phyloP scores from a whole-genome alignment of 1,140 invertebrate species.

The Fopius arisanus region DNA sequence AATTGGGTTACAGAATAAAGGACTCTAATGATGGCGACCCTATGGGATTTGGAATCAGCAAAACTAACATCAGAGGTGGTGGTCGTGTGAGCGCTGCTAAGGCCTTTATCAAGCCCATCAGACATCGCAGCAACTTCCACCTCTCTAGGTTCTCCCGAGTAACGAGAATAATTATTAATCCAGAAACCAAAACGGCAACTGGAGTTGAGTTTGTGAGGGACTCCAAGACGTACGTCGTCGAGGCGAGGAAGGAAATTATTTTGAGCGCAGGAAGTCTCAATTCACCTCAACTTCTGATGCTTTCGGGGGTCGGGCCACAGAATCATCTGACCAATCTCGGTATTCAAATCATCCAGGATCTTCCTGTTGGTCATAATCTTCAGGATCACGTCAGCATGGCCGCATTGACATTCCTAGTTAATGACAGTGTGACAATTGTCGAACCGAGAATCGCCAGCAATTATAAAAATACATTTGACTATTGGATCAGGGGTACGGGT shows the following conservation, averaged over 20 bases:
- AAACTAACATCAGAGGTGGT: conserved; percentile 75
- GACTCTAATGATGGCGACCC: conserved; percentile 70
- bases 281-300: conserved; percentile 70
- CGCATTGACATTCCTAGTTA: conserved; percentile 74
- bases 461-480: conserved; percentile 67
- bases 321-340: conserved; percentile 62
- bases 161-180: conserved; percentile 74
- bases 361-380: conserved; percentile 82
- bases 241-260: conserved; percentile 68
- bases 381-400: conserved; percentile 80
- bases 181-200: conserved; percentile 66
- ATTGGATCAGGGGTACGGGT: conserved; percentile 68
- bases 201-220: conserved; percentile 75
- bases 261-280: conserved; percentile 68
- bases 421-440: conserved; percentile 69
- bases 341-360: conserved; percentile 69
- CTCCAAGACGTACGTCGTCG: conserved; percentile 59
- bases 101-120: conserved; percentile 72
- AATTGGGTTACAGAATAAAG: conserved; percentile 65
- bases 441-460: conserved; percentile 63
- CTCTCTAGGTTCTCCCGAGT: conserved; percentile 73
- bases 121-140: conserved; percentile 73
- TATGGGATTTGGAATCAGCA: conserved; percentile 73
- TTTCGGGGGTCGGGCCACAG: conserved; percentile 68
- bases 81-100: conserved; percentile 75